Base-by-base conservation (phyloP, 2,888 invertebrate species). In the Acrobeloides nanus region DNA sequence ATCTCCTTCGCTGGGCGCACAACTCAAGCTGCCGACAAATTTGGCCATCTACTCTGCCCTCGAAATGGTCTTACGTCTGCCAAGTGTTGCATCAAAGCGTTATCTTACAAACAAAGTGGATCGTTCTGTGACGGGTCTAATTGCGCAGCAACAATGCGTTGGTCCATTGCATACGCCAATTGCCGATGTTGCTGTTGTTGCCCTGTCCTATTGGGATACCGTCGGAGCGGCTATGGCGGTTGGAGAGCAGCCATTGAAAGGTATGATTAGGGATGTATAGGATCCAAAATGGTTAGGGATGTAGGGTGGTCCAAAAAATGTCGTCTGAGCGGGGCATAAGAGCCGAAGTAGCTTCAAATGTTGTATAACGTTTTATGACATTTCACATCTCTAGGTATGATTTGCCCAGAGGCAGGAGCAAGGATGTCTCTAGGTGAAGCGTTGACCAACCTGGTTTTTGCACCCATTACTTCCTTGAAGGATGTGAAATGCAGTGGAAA, bases 401-500 rank as follows among this genome's bases (percentile, higher is more conserved):
- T 93, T 1, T 81, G 84, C 75, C 82, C 89, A 0, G 83, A 81
- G 1, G 84, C 86, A 12, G 93, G 93, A 39, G 93, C 92, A 0
- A 80, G 93, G 50, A 84, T 95, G 84, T 85, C 90, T 1, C 86
- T 97, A 0, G 89, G 86, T 0, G 97, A 97, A 76, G 85, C 93
- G 1, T 75, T 95, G 18, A 87, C 87, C 38, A 97, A 97, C 76
- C 80, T 97, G 57, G 89, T 85, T 52, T 83, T 83, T 75, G 82
- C 83, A n/a, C 76, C 75, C 31, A 80, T 84, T 50, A 74, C 77
- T 2, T 23, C 26, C 25, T 23, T 48, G 12, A 37, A 84, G 76
- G 95, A 97, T 76, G 84, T 95, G 1, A 97, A 95, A 77, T 93
- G 93, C 75, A 90, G 89, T 32, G 95, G 89, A n/a, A 97, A 97